These are phyloP conservation scores for Pimephales promelas DNA, from an alignment of 2,113 vertebrate species.

Conservation along the genomic window DNA sequence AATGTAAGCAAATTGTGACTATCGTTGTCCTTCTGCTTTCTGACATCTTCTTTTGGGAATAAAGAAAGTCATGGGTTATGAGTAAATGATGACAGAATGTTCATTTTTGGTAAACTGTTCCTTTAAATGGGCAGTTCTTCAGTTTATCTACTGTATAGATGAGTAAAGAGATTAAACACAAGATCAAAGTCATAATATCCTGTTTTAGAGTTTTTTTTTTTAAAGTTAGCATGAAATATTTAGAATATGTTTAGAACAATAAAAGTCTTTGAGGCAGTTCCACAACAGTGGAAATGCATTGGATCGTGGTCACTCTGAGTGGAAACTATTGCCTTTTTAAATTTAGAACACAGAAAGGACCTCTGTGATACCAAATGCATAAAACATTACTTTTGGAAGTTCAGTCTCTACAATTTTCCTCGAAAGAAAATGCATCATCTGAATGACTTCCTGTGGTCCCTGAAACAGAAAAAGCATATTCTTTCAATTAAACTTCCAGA, in stretches of 20 bases:
- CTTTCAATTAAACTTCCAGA: conserved; percentile 35
- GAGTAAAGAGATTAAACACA: not conserved
- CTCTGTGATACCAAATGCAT: conserved; percentile 53
- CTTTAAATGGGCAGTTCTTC: not conserved
- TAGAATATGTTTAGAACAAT: conserved; percentile 18
- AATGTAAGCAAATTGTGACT: not conserved
- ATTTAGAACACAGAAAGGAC: conserved; percentile 45
- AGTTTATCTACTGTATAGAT: not conserved
- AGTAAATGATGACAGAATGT: not conserved
- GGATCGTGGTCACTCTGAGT: conserved; percentile 37
- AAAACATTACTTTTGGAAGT: conserved; percentile 43
- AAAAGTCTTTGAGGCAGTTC: conserved; percentile 25
- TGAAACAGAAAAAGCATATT: conserved; percentile 31
- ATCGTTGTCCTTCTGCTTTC: not conserved
- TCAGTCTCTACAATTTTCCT: conserved; percentile 28
- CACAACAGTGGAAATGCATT: conserved; percentile 30
- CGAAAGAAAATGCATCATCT: conserved; percentile 25
- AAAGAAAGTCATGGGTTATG: not conserved
- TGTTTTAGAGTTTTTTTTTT: not conserved
- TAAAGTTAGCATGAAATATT: not conserved
- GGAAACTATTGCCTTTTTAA: conserved; percentile 35
- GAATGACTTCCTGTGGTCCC: conserved; percentile 16
- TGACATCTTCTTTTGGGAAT: not conserved
- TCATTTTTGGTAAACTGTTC: not conserved
- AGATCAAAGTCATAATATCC: conserved; percentile 9